Conservation (phyloP, 2,113 vertebrate species). For the Cololabis saira region DNA sequence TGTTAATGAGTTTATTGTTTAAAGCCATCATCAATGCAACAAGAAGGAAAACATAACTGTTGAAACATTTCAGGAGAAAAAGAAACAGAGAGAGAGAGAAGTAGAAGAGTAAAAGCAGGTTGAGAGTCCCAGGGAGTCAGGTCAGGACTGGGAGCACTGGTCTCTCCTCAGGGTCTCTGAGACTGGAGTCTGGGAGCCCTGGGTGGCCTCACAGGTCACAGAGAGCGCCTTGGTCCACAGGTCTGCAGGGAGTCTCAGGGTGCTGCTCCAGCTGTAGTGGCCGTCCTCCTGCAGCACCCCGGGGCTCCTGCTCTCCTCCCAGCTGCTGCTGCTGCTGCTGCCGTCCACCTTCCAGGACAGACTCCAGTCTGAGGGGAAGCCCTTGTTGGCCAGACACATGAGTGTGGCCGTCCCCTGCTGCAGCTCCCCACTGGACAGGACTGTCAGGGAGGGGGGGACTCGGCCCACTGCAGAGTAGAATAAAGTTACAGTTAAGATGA, state of each 20-base stretch:
- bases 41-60: too few relatives aligned
- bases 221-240: conserved; percentile 12
- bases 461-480: too few relatives aligned
- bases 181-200: conserved; percentile 23
- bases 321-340: conserved; percentile 11
- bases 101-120: background rate
- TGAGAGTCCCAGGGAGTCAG: background rate
- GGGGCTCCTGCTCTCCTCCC: conserved; percentile 18
- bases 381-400: conserved; percentile 41
- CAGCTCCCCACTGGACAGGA: conserved; percentile 24
- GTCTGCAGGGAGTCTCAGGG: background rate
- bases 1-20: too few relatives aligned
- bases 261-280: conserved; percentile 11
- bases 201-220: conserved; percentile 39
- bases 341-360: conserved; percentile 41
- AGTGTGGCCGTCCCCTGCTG: conserved; percentile 1
- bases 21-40: too few relatives aligned
- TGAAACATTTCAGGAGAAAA: background rate
- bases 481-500: too few relatives aligned
- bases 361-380: conserved; percentile 45
- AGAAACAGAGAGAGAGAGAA: background rate
- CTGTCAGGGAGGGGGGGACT: too few relatives aligned
- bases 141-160: conserved; percentile 34
- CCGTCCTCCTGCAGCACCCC: conserved; percentile 12
- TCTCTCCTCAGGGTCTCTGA: conserved; percentile 34